Conservation (phyloP, 1,140 invertebrate species). For the Ganaspis sp. region DNA sequence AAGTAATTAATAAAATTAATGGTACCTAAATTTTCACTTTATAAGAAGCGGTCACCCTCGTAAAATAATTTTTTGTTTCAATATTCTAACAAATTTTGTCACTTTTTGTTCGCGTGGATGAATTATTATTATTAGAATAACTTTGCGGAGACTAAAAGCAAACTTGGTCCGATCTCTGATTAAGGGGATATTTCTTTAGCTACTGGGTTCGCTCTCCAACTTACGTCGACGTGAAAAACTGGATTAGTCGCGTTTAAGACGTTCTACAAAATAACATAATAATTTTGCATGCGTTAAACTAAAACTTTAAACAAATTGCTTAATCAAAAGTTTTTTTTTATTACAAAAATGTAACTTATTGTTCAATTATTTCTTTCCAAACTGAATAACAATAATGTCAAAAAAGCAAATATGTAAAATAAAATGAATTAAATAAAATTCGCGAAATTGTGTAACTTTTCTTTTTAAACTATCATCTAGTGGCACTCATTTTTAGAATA, state of each 20-base stretch:
- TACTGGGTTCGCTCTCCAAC: conserved; percentile 73
- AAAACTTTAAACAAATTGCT: conserved; percentile 53
- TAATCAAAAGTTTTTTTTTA: conserved; percentile 21
- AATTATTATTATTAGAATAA: background rate
- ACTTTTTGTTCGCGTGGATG: background rate
- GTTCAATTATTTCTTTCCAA: background rate
- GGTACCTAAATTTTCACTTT: no score
- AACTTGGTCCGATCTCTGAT: conserved; percentile 1
- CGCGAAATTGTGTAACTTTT: no score
- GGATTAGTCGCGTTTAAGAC: conserved; percentile 77
- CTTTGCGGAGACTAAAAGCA: background rate
- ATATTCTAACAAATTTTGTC: no score
- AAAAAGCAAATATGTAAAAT: no score
- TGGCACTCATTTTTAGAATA: no score
- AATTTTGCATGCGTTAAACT: conserved; percentile 72
- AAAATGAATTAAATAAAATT: no score
- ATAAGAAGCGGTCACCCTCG: no score
- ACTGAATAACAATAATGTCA: background rate
- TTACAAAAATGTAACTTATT: conserved; percentile 34
- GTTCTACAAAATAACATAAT: conserved; percentile 76
- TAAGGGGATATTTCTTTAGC: conserved; percentile 56
- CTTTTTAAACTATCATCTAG: no score
- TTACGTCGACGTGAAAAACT: conserved; percentile 77
- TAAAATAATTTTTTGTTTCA: no score
- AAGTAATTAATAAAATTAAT: no score